Conservation (phyloP, 64 coral and sea anemone genomes). For the Hydrozoanthus tunicans region DNA sequence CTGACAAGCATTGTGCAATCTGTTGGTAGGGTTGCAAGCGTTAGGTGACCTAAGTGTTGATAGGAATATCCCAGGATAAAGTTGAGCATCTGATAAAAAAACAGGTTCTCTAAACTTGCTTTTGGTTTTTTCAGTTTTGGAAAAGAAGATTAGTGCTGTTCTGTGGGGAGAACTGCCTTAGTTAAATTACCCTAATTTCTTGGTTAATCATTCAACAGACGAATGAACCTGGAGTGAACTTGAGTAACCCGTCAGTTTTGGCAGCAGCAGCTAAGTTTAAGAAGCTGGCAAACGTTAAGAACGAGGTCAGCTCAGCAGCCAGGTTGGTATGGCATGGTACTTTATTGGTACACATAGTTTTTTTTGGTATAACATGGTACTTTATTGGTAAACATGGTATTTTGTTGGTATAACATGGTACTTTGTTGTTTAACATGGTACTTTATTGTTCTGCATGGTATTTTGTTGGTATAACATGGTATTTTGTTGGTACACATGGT, state of each 20-base stretch:
- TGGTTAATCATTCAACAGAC: conserved; percentile 7
- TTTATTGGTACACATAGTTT: not conserved
- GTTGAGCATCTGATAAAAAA: too few species aligned
- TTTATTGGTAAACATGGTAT: not conserved
- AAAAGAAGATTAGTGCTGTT: too few species aligned
- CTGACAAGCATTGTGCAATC: too few species aligned
- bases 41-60: too few species aligned
- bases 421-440: not conserved
- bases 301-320: not conserved
- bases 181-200: not conserved
- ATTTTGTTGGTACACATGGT: not conserved
- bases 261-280: conserved; percentile 89
- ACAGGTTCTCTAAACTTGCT: too few species aligned
- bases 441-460: not conserved
- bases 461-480: not conserved
- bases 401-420: not conserved
- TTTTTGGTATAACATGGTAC: not conserved
- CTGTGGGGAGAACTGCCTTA: not conserved
- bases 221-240: conserved; percentile 44
- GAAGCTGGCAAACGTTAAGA: conserved; percentile 61
- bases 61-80: too few species aligned
- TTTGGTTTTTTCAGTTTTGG: too few species aligned
- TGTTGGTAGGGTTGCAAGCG: too few species aligned
- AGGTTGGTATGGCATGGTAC: conserved; percentile 25
- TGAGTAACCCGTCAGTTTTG: conserved; percentile 71